Percentiles rank a stretch among this genome's conserved stretches.
These are phyloP conservation scores for Elysia chlorotica DNA, from an alignment of 1,140 invertebrate genomes.

Conservation along the genomic window DNA sequence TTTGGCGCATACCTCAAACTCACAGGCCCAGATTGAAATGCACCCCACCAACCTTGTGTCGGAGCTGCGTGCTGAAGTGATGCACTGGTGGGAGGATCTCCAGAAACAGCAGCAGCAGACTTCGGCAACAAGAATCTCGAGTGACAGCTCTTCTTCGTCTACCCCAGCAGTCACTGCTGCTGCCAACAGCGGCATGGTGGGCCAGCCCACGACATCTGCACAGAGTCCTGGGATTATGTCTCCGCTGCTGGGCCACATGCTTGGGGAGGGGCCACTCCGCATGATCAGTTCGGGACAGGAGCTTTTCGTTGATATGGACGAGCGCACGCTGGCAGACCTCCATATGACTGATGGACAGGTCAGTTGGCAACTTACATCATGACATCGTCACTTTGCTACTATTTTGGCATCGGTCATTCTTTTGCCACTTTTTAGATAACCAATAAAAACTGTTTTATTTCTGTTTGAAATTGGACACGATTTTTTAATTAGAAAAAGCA, in stretches of 20 bases:
- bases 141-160: too few relatives aligned
- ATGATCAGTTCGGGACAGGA: constrained; percentile 95
- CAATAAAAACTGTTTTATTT: too few relatives aligned
- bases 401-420: too few relatives aligned
- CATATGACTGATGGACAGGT: constrained; percentile 83
- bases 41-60: constrained; percentile 83
- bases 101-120: constrained; percentile 60
- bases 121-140: too few relatives aligned
- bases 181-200: too few relatives aligned
- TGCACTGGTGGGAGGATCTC: constrained; percentile 85
- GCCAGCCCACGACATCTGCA: constrained; percentile 30
- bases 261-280: constrained; percentile 80
- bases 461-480: too few relatives aligned
- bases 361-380: too few relatives aligned
- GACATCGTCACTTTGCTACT: too few relatives aligned
- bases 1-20: too few relatives aligned
- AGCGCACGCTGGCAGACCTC: constrained; percentile 85
- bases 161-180: too few relatives aligned
- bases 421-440: too few relatives aligned
- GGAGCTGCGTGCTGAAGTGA: constrained; percentile 88
- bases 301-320: constrained; percentile 89
- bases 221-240: constrained; percentile 45
- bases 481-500: too few relatives aligned
- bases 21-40: constrained; percentile 64
- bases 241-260: constrained; percentile 60